These are phyloP conservation scores for Meteorus cinctellus DNA, from an alignment of 2,888 invertebrate genomes.

Conservation along the genomic window DNA sequence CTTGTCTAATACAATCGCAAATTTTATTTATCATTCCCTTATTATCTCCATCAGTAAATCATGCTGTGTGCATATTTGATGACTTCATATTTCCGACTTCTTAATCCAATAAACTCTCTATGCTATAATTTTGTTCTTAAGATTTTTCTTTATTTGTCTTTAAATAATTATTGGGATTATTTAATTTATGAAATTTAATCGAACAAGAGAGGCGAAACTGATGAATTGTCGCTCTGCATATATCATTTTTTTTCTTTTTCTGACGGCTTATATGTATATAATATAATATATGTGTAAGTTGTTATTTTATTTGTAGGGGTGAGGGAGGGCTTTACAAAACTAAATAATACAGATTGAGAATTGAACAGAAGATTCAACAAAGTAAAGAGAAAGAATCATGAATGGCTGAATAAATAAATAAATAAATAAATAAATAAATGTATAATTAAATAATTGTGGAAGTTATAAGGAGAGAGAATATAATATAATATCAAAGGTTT, in stretches of 20 bases:
- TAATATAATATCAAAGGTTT: no score
- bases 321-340: no score
- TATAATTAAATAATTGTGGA: no score
- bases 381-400: no score
- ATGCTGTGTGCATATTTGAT: background rate
- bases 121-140: background rate
- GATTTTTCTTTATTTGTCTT: background rate
- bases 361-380: no score
- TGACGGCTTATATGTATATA: background rate
- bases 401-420: no score
- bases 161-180: conserved; percentile 5
- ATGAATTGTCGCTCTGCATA: background rate
- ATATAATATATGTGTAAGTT: no score
- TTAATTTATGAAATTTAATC: conserved; percentile 19
- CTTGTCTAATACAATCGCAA: background rate
- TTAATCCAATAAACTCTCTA: conserved; percentile 28
- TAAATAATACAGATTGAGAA: no score
- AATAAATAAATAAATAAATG: no score
- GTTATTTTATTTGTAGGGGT: no score
- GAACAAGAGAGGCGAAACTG: conserved; percentile 23
- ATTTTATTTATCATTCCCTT: background rate
- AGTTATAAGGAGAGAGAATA: no score
- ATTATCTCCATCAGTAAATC: background rate
- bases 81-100: conserved; percentile 1
- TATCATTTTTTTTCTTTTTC: background rate